Base-by-base conservation (phyloP, 2,888 invertebrate genomes). In the Scaptomyza caliginosa region DNA sequence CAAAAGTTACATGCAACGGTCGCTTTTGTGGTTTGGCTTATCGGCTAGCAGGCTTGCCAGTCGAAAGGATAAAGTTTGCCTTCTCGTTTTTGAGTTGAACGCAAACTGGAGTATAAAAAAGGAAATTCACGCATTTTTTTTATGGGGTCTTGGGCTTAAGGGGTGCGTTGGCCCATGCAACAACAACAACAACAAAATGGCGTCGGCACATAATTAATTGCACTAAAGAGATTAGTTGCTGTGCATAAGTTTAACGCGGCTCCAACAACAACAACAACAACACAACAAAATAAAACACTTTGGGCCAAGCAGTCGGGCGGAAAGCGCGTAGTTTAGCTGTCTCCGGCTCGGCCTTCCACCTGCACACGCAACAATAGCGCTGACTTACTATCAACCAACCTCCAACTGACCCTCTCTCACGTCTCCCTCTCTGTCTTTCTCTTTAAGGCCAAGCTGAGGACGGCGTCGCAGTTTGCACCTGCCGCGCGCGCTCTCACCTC, bases 191-290 rank as follows among this genome's bases (percentile, higher is more conserved):
- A 71, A 78, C 74, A 77, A 80, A 72, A 77, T 78, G 81, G 78
- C 81, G 71, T 66, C 52, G 59, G 63, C 58, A 77, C 65, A 78
- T 80, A 80, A 80, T 78, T 80, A 80, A 78, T 80, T 80, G 77
- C 81, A 80, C 74, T 78, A 77, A 80, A 59, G 74, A 78, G 74
- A 81, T 77, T 77, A 80, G 77, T 80, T 80, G 58, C 56, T 59
- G 59, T 58, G 74, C 74, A 74, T 67, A 80, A 75, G 76, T 64
- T 74, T 62, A 19, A 34, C 55, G 51, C 71, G 40, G 60, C 58
- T n/a, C 57, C 42, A 49, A 32, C 60, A 43, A 36, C n/a, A 23
- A 17, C 11, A 48, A 48, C 13, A 10, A 38, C 19, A 16, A 26
- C 23, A n/a, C n/a, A 30, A 23, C 30, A 21, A 16, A 34, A 13